Base-by-base conservation (phyloP, 92 coral and sea anemone genomes). In the Zoanthus gigantus region DNA sequence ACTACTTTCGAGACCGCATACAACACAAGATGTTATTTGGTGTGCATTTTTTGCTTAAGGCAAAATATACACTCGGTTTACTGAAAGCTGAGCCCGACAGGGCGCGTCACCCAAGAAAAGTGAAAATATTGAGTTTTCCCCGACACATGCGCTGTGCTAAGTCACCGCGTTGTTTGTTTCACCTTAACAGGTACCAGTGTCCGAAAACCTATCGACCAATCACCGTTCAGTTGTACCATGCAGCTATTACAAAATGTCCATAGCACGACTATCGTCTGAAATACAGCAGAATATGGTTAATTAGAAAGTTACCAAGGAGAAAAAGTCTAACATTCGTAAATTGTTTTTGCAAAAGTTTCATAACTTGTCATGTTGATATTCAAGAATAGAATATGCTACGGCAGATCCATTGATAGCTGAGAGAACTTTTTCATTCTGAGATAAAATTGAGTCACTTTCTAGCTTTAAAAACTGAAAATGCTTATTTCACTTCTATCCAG, bases 91-190 rank as follows among this genome's bases (percentile, higher is more conserved):
- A 65, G 74, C 58, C 61, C 53, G 76, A 85, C 73, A 30, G 85
- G 93, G 93, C 90, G 93, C 90, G 93, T 90, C 93, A 89, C 90
- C 93, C 80, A 65, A 86, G 88, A 84, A 82, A 72, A 76, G 78
- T 72, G 54, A 78, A 63, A 86, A 37, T 37, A 37, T 37, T 9
- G 23, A 16, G 11, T 78, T 60, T 79, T 79, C 54, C 13, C 28
- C 74, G 15, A 28, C 76, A 61, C 85, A 81, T 81, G 85, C 85
- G 85, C 82, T 28, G 29, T 66, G 42, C 9, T 7, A n/a, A 34
- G 13, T 14, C 44, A 18, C 18, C 15, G 85, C 75, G 61, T 81
- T 66, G 85, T 81, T 81, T 81, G 9, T 67, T 74, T 60, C 74
- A 14, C 44, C 28, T 31, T 13, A 79, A 12, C 85, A 65, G 74